Conservation (phyloP, 2,888 invertebrate genomes). For the Poecilus cupreus region DNA sequence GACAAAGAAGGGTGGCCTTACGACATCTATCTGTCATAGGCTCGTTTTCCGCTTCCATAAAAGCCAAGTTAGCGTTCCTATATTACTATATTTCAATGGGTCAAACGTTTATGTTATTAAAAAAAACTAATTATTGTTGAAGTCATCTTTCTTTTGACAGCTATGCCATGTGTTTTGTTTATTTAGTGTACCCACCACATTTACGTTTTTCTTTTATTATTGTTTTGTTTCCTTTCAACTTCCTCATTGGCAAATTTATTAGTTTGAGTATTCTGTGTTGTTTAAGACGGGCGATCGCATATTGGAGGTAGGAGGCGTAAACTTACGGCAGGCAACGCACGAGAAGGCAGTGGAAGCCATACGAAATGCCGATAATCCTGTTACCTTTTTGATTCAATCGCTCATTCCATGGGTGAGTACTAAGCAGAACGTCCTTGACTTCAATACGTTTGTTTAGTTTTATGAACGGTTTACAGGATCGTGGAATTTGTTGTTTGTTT, state of each 20-base stretch:
- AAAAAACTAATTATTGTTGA: no score
- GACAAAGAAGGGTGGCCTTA: no score
- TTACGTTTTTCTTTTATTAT: no score
- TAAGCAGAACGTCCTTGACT: slow-evolving; percentile 21
- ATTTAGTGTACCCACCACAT: no score
- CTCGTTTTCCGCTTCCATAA: no score
- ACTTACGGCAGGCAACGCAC: slow-evolving; percentile 92
- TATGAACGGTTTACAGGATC: neutral
- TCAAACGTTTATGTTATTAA: no score
- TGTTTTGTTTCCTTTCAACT: no score
- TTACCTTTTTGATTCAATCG: slow-evolving; percentile 92
- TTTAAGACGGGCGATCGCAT: slow-evolving; percentile 91
- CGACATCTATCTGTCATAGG: no score
- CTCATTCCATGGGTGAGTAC: slow-evolving; percentile 83
- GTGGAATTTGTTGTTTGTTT: slow-evolving; percentile 21
- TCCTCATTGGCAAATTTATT: neutral
- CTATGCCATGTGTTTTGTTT: no score
- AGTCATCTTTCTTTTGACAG: no score
- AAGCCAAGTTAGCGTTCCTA: no score
- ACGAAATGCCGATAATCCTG: slow-evolving; percentile 90
- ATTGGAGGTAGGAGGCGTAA: slow-evolving; percentile 92
- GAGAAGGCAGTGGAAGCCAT: slow-evolving; percentile 96
- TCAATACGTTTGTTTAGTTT: slow-evolving; percentile 12
- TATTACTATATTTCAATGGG: no score
- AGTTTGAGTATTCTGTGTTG: slow-evolving; percentile 44